Evolutionary conservation across 1,140 invertebrate genomes (phyloP).

Genomic region (Pogonomyrmex californicus): DNA sequence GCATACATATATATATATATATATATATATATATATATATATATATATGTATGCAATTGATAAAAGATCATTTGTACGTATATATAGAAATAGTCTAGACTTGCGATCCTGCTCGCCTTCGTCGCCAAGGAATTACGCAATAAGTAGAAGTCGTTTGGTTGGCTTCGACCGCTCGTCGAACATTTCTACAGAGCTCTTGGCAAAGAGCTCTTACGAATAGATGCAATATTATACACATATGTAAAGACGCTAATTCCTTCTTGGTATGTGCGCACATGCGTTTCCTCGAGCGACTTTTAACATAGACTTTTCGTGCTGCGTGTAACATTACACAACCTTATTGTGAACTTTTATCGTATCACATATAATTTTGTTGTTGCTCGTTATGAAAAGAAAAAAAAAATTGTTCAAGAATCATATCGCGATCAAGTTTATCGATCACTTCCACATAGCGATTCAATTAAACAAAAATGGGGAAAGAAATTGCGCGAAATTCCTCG

Average conservation of each 20-base stretch:
- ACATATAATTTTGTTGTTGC: neutral
- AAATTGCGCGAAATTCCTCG: slow-evolving; percentile 25
- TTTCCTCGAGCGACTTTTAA: neutral
- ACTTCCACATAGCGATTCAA: neutral
- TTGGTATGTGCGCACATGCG: neutral
- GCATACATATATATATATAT: neutral
- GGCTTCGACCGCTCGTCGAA: slow-evolving; percentile 77
- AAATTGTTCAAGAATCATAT: neutral
- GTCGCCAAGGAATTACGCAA: slow-evolving; percentile 85
- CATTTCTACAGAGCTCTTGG: slow-evolving; percentile 72
- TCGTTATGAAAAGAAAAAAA: neutral
- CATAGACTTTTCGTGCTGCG: neutral
- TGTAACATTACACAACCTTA: neutral
- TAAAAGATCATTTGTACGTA: neutral
- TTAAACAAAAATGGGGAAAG: neutral
- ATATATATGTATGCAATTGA: neutral
- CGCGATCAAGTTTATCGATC: slow-evolving; percentile 4
- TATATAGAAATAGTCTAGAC: slow-evolving; percentile 83
- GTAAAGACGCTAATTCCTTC: slow-evolving; percentile 30
- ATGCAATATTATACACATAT: slow-evolving; percentile 43
- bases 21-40: slow-evolving; percentile 41
- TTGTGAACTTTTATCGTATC: neutral
- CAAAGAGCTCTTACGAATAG: slow-evolving; percentile 74
- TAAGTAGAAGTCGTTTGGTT: slow-evolving; percentile 84
- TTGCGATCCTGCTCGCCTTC: slow-evolving; percentile 85